phyloP scores from a whole-genome alignment of 2,797 vertebrate genomes.

The Ctenosaura bakeri region DNA sequence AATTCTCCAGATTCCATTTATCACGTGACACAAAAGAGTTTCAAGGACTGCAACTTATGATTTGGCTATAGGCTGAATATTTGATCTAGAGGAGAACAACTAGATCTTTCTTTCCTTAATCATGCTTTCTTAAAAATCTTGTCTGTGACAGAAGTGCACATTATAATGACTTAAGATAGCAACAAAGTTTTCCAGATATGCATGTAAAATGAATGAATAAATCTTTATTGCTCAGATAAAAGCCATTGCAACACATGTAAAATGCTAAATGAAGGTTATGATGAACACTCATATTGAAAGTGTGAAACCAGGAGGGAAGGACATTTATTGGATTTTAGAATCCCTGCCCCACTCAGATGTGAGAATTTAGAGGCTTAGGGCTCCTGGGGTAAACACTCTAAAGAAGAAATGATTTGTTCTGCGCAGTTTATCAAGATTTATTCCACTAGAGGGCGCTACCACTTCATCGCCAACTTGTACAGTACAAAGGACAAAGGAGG shows the following conservation, averaged over 20 bases:
- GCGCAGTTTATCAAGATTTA: conserved; percentile 53
- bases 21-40: neutral
- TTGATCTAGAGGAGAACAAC: neutral
- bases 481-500: conserved; percentile 76
- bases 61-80: neutral
- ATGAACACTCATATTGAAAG: neutral
- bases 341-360: conserved; percentile 39
- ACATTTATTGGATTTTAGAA: conserved; percentile 24
- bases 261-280: conserved; percentile 39
- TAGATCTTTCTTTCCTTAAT: neutral
- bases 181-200: conserved; percentile 60
- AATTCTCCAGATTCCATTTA: neutral
- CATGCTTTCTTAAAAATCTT: neutral
- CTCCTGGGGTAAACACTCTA: conserved; percentile 51
- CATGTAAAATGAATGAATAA: conserved; percentile 57
- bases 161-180: conserved; percentile 2
- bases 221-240: no score
- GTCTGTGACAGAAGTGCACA: neutral
- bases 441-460: conserved; percentile 91
- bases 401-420: conserved; percentile 24
- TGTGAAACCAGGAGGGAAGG: conserved; percentile 24
- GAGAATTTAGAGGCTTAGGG: conserved; percentile 36
- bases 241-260: no score
- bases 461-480: conserved; percentile 82
- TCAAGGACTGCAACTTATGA: neutral